Conservation (phyloP, 23 tunicate species). For the Trididemnum nubilum region DNA sequence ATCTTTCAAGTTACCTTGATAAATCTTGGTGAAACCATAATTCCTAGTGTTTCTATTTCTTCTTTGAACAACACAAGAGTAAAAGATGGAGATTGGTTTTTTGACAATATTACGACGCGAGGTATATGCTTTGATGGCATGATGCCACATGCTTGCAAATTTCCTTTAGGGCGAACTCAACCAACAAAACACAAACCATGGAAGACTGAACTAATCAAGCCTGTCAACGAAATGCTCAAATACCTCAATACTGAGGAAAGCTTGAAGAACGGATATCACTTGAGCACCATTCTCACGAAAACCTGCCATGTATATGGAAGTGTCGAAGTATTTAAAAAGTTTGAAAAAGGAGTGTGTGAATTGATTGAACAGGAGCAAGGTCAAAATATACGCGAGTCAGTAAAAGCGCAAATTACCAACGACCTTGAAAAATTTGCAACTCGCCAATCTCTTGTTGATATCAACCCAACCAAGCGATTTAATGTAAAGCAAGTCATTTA, state of each 20-base stretch:
- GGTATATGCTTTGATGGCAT: slow-evolving; percentile 53
- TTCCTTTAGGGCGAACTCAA: slow-evolving; percentile 26
- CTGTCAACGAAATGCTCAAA: slow-evolving; percentile 37
- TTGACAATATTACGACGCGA: slow-evolving; percentile 25
- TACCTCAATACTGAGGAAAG: slow-evolving; percentile 23
- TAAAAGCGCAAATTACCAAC: slow-evolving; percentile 4
- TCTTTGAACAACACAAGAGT: slow-evolving; percentile 19
- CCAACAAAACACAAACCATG: slow-evolving; percentile 25
- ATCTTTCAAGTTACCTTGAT: slow-evolving; percentile 51
- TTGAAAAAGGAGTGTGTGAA: slow-evolving; percentile 9
- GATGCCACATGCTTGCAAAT: slow-evolving; percentile 46
- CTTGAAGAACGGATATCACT: slow-evolving; percentile 45
- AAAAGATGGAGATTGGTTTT: slow-evolving; percentile 40
- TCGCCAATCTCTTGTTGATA: background rate
- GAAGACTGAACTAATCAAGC: slow-evolving; percentile 51
- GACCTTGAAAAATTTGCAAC: slow-evolving; percentile 9
- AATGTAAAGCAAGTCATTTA: slow-evolving; percentile 57
- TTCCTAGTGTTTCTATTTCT: slow-evolving; percentile 31
- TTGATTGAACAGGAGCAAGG: background rate
- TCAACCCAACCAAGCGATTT: slow-evolving; percentile 20
- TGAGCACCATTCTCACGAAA: slow-evolving; percentile 45
- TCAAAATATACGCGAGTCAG: background rate
- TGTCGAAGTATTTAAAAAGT: slow-evolving; percentile 22
- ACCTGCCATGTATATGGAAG: slow-evolving; percentile 62
- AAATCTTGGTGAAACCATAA: slow-evolving; percentile 30